Evolutionary conservation across 2,888 invertebrate species (phyloP), one percentile per base, ranked within the genome.

Genomic region (Diaphora mendica): DNA sequence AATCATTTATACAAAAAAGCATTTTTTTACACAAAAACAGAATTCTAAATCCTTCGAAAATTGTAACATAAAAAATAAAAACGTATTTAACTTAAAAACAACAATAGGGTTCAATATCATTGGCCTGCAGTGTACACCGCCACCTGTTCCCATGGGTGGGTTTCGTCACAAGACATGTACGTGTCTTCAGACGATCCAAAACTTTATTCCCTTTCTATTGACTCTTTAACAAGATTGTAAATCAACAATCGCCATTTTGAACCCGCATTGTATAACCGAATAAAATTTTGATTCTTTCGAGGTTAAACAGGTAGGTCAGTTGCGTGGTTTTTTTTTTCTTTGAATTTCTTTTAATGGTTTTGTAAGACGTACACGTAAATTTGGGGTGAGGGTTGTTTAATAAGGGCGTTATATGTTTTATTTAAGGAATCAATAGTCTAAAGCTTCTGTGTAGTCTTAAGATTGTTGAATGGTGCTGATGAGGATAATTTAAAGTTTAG

Each of bases 131-230:
- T 86, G 84, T 83, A 84, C 51, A 26, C 5, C 48, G 39, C 85
- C 86, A 86, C 86, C 86, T 86, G 86, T 86, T 82, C 74, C 75
- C 74, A 77, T 69, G 78, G 79, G 76, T 77, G 76, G 78, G 79
- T 82, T 77, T 82, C 81, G 73, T 78, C 75, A 81, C 79, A 75
- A 68, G 78, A 73, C 75, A 72, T 73, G 74, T 72, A 59, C 69
- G 33, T 68, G 64, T 68, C 9, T 35, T 39, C 11, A 26, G 26
- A 42, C 65, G 70, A 73, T 66, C 68, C 68, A 72, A 55, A 68
- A 73, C 73, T 62, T 62, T 72, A 26, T 35, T 73, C 64, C 35
- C 23, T 23, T 70, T 77, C 74, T 80, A 83, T 74, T 79, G 75
- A 73, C 17, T 64, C 68, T 44, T 68, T 64, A 20, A 35, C 33